Evolutionary conservation across 2,797 vertebrate genomes (phyloP).

Genomic region (Falco novaeseelandiae): DNA sequence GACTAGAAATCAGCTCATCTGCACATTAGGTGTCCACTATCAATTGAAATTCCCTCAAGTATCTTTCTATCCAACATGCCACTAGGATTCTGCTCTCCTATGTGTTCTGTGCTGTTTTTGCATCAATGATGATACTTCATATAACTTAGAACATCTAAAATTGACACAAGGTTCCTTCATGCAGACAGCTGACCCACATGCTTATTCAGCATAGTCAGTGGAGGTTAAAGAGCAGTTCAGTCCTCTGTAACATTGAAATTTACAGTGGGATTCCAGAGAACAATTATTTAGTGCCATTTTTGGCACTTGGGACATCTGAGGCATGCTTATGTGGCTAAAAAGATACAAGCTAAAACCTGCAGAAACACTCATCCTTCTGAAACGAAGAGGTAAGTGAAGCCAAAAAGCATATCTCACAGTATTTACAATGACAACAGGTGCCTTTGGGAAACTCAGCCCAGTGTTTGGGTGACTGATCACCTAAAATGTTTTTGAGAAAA

Average conservation of each 20-base stretch:
- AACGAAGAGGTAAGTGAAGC: background rate
- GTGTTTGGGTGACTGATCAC: background rate
- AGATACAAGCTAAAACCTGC: rapidly evolving
- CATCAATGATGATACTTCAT: background rate
- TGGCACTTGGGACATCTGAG: background rate
- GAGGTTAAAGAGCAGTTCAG: background rate
- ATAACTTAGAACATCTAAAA: background rate
- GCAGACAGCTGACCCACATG: rapidly evolving
- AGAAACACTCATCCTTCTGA: background rate
- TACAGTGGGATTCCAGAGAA: background rate
- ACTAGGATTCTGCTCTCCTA: background rate
- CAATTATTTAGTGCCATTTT: background rate
- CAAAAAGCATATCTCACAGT: background rate
- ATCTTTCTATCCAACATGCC: background rate
- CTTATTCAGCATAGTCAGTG: background rate
- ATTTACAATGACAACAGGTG: background rate
- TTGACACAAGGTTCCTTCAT: background rate
- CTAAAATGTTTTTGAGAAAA: background rate
- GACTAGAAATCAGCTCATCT: background rate
- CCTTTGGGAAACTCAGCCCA: background rate
- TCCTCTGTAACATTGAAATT: background rate
- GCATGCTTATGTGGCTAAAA: background rate
- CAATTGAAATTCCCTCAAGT: background rate
- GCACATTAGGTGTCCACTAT: background rate
- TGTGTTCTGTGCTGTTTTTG: background rate